These are phyloP conservation scores for Argya squamiceps DNA, from an alignment of 2,797 vertebrate species.

Conservation along the genomic window DNA sequence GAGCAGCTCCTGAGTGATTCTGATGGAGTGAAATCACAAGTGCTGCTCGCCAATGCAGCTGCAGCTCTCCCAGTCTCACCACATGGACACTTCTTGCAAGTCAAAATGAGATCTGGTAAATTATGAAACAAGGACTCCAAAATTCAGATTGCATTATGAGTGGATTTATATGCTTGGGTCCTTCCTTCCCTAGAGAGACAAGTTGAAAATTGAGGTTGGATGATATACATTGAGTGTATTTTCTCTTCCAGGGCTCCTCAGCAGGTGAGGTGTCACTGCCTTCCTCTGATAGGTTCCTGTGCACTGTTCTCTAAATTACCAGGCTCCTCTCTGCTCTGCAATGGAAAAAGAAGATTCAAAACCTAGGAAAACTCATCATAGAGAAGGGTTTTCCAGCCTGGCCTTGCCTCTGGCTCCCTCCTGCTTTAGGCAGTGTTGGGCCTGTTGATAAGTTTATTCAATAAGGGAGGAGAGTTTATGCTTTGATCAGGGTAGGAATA, in stretches of 20 bases:
- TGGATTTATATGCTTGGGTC: neutral
- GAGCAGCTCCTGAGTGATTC: neutral
- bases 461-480: neutral
- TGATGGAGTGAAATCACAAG: conserved; percentile 15
- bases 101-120: neutral
- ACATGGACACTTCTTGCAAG: neutral
- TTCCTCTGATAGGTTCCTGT: neutral
- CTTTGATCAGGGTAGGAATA: neutral
- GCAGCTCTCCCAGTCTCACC: neutral
- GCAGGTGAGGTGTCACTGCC: neutral
- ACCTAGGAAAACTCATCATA: neutral
- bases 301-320: conserved; percentile 13
- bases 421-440: neutral
- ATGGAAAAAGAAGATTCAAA: neutral
- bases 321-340: neutral
- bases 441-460: neutral
- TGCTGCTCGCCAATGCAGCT: neutral
- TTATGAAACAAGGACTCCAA: neutral
- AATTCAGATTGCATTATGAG: neutral
- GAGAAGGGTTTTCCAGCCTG: neutral
- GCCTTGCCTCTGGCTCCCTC: neutral
- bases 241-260: neutral
- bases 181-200: neutral
- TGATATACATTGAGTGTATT: neutral
- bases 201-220: neutral